Evolutionary conservation across 2,888 invertebrate species (phyloP).

Genomic region (Balanococcus diminutus): DNA sequence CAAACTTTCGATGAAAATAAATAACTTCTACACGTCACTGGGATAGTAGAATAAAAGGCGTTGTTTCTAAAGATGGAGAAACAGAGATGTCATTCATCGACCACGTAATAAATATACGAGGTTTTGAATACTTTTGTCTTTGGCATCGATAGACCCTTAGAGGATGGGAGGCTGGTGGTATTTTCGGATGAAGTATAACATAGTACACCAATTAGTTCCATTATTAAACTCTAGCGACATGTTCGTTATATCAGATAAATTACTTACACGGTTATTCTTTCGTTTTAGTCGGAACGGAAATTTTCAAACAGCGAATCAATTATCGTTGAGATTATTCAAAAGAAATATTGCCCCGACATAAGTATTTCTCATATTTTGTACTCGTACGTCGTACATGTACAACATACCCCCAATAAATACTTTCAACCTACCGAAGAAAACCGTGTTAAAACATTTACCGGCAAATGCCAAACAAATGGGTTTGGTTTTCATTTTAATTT

Average conservation of each 20-base stretch:
- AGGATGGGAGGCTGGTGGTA: neutral
- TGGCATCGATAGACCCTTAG: neutral
- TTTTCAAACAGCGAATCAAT: neutral
- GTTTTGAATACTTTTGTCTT: neutral
- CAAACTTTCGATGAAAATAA: no score
- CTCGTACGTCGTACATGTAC: neutral
- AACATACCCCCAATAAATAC: neutral
- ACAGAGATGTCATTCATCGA: neutral
- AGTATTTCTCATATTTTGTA: neutral
- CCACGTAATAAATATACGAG: neutral
- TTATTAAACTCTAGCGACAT: neutral
- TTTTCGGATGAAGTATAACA: neutral
- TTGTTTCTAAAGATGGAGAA: no score
- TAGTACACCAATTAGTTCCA: slow-evolving; percentile 1
- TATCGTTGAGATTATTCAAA: neutral
- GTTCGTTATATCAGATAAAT: neutral
- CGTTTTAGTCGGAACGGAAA: neutral
- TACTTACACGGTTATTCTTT: neutral
- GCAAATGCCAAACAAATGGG: neutral
- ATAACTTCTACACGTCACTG: neutral
- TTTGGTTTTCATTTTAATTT: neutral
- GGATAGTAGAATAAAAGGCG: neutral
- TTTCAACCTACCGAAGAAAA: neutral
- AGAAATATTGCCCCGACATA: neutral
- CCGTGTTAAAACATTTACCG: neutral